Evolutionary conservation across 2,888 invertebrate genomes (phyloP).

Genomic region (Lordiphosa andalusiaca): DNA sequence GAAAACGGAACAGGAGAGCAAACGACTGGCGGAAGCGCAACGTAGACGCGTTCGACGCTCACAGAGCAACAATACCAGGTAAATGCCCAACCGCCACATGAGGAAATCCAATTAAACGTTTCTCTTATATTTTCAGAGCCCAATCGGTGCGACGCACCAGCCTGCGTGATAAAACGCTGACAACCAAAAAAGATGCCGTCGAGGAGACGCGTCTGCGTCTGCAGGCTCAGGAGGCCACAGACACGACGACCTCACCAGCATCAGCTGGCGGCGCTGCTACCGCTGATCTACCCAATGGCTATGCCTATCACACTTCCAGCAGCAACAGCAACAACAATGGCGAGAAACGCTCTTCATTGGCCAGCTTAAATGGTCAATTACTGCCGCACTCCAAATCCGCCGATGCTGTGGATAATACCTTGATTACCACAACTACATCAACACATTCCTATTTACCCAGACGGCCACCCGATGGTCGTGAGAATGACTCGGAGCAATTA

Average conservation of each 20-base stretch:
- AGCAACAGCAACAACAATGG: constrained; percentile 43
- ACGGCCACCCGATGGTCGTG: constrained; percentile 89
- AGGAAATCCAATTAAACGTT: too few species aligned
- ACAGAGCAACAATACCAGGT: constrained; percentile 85
- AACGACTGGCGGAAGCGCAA: constrained; percentile 82
- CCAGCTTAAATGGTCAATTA: constrained; percentile 62
- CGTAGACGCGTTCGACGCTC: constrained; percentile 86
- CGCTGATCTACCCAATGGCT: constrained; percentile 54
- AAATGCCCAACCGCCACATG: not conserved
- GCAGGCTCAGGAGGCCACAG: constrained; percentile 83
- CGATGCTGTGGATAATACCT: constrained; percentile 69
- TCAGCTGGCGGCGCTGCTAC: constrained; percentile 32
- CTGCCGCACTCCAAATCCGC: constrained; percentile 70
- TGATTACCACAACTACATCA: constrained; percentile 45
- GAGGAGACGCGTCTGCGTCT: constrained; percentile 92
- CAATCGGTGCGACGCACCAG: constrained; percentile 96
- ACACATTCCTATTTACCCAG: constrained; percentile 77
- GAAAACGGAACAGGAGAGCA: constrained; percentile 93
- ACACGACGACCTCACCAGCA: constrained; percentile 53
- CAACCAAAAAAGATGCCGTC: constrained; percentile 95
- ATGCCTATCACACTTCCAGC: constrained; percentile 38
- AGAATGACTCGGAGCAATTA: constrained; percentile 83
- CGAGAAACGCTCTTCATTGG: constrained; percentile 63
- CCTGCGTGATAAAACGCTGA: constrained; percentile 94
- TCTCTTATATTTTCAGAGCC: constrained; percentile 82